phyloP scores from a whole-genome alignment of 2,888 invertebrate genomes.

The Eucriotettix oculatus region DNA sequence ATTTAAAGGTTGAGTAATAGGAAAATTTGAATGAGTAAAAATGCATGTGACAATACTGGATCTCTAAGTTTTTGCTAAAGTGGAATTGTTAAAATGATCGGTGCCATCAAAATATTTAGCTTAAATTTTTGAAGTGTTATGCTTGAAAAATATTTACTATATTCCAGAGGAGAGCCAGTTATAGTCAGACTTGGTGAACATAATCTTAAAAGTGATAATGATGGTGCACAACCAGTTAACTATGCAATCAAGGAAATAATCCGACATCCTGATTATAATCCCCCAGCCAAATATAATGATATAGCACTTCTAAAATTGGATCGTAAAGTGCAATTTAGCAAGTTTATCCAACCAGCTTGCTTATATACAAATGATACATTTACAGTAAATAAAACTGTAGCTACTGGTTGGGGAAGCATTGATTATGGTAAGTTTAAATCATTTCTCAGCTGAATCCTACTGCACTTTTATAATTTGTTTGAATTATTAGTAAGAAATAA shows the following conservation, averaged over 20 bases:
- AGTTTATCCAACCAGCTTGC: constrained; percentile 29
- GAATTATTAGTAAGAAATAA: too few relatives aligned
- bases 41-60: too few relatives aligned
- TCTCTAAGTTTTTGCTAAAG: too few relatives aligned
- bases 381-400: constrained; percentile 9
- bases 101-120: too few relatives aligned
- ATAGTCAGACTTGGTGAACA: constrained; percentile 40
- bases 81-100: too few relatives aligned
- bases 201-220: constrained; percentile 31
- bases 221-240: constrained; percentile 32
- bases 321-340: constrained; percentile 15
- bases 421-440: constrained; percentile 14
- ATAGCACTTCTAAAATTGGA: constrained; percentile 43
- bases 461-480: too few relatives aligned
- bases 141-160: too few relatives aligned
- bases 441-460: too few relatives aligned
- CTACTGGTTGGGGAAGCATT: constrained; percentile 15
- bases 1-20: too few relatives aligned
- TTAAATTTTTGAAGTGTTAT: too few relatives aligned
- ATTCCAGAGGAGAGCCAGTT: constrained; percentile 27
- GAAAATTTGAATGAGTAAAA: too few relatives aligned
- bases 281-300: constrained; percentile 41
- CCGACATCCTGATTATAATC: constrained; percentile 37
- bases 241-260: constrained; percentile 28
- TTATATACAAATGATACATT: constrained; percentile 16